Base-by-base conservation (phyloP, 2,113 vertebrate species). In the Cygnus atratus region DNA sequence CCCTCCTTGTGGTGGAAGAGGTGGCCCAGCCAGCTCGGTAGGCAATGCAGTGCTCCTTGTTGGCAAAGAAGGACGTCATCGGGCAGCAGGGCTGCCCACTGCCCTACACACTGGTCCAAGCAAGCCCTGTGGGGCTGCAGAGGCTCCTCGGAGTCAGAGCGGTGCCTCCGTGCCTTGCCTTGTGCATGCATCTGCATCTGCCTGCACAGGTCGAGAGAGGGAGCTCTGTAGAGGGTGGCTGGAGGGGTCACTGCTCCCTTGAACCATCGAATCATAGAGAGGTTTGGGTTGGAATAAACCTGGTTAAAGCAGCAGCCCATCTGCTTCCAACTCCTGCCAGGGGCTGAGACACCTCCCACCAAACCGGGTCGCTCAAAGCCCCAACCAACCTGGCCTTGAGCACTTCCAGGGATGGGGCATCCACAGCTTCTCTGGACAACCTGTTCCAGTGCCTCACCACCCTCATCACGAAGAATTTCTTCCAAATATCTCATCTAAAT, bases 61-160 rank as follows among this genome's bases (percentile, higher is more conserved):
- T 17, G 18, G 22, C 55, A 62, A 44, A 48, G 54, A 8, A 6
- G 25, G 29, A 4, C 18, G 43, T 17, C 41, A 16, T 25, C 0
- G 8, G 14, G 62, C 61, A 28, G 62, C 37, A 19, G 37, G 0
- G 31, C 46, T 1, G 5, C 52, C 43, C 4, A 0, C 46, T 46
- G 54, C 24, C 48, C 75, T 8, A 5, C 0, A 0, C 31, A 55
- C 31, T 25, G 14, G 2, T 26, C 61, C 61, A 18, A 39, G 33
- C 20, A 3, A 43, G 22, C 5, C 13, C 48, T 1, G 2, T 5
- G 13, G 37, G 35, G 46, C 62, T 55, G 44, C 28, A 25, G 62
- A 11, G 9, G 35, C 29, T 24, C 25, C 55, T 26, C 55, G 12
- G 39, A 44, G 12, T 33, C 5, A 2, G 70, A 22, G n/a, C 1